These are phyloP conservation scores for Ferrisia virgata DNA, from an alignment of 2,888 invertebrate species.

Conservation along the genomic window DNA sequence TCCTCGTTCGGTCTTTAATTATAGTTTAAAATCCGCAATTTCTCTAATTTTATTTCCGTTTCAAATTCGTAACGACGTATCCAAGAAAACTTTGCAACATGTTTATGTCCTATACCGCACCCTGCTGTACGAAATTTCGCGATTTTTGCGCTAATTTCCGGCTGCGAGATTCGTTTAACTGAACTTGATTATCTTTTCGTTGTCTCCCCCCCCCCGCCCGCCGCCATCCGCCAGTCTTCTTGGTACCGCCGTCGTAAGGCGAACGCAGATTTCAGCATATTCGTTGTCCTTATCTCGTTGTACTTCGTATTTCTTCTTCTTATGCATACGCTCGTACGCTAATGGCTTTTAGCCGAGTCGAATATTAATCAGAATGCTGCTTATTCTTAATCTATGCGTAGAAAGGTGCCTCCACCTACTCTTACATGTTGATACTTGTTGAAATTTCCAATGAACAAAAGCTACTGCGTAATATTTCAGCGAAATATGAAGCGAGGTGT, in stretches of 20 bases:
- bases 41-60: conserved; percentile 13
- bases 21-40: conserved; percentile 2
- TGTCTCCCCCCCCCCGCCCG: background rate
- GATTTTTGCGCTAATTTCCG: conserved; percentile 1
- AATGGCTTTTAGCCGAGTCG: background rate
- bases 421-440: too few relatives aligned
- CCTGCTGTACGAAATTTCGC: background rate
- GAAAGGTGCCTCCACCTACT: background rate
- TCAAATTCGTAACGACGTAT: conserved; percentile 16
- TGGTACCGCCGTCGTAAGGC: background rate
- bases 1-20: conserved; percentile 15
- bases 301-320: background rate
- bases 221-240: too few relatives aligned
- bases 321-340: background rate
- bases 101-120: background rate
- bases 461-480: too few relatives aligned
- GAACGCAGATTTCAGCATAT: background rate
- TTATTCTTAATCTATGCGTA: background rate
- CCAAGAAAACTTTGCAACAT: conserved; percentile 11
- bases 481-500: too few relatives aligned
- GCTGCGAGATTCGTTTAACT: background rate
- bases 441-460: too few relatives aligned
- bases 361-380: background rate
- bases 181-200: background rate
- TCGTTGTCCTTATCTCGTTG: background rate